Percentiles rank a stretch among this genome's conserved stretches.
Conservation (phyloP, 2,888 invertebrate genomes). For the Chrysolina americana region DNA sequence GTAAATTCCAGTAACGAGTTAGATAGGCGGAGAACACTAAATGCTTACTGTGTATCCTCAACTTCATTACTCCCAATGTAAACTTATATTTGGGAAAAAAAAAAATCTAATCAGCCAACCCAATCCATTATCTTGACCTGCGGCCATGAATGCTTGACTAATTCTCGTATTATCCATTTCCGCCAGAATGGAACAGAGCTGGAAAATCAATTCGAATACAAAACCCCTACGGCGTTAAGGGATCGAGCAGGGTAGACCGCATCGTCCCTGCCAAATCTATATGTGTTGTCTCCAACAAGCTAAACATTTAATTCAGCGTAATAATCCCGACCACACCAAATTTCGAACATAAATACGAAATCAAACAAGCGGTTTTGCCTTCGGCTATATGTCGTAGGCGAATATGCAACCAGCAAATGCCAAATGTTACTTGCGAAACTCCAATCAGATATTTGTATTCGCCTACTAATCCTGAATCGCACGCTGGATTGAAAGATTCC, state of each 20-base stretch:
- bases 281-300: slow-evolving; percentile 45
- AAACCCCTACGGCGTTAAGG: slow-evolving; percentile 34
- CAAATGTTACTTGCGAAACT: background rate
- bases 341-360: slow-evolving; percentile 36
- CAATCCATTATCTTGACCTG: background rate
- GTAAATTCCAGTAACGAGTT: no score
- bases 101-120: background rate
- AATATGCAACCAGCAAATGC: background rate
- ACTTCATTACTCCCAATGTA: no score
- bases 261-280: slow-evolving; percentile 41
- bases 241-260: slow-evolving; percentile 30
- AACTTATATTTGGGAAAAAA: no score
- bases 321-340: slow-evolving; percentile 52
- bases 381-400: slow-evolving; percentile 4
- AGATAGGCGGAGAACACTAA: no score
- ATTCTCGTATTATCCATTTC: slow-evolving; percentile 28
- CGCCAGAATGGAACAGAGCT: slow-evolving; percentile 27
- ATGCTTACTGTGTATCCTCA: no score
- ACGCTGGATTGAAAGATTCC: no score
- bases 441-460: no score
- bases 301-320: slow-evolving; percentile 54
- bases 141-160: background rate
- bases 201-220: slow-evolving; percentile 48
- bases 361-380: background rate
- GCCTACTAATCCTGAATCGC: no score